These are phyloP conservation scores for Struthio camelus DNA, from an alignment of 2,113 vertebrate species.

Conservation along the genomic window DNA sequence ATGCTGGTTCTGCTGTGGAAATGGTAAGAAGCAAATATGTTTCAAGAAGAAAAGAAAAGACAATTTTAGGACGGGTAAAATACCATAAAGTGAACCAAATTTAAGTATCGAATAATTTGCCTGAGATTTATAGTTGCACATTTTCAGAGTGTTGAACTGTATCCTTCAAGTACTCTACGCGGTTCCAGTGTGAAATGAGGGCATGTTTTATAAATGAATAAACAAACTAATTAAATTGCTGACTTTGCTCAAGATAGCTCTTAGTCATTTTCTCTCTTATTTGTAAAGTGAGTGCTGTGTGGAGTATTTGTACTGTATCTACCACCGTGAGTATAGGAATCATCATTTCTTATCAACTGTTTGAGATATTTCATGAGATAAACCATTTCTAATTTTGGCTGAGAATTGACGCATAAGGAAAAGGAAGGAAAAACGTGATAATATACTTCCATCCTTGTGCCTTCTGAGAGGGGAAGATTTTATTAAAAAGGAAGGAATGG, in stretches of 20 bases:
- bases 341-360: background rate
- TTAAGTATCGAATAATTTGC: background rate
- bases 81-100: background rate
- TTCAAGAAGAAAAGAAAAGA: background rate
- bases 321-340: background rate
- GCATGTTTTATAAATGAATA: background rate
- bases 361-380: background rate
- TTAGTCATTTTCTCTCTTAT: background rate
- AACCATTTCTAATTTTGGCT: background rate
- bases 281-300: background rate
- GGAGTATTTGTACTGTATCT: background rate
- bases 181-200: background rate
- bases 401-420: background rate
- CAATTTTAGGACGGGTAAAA: background rate
- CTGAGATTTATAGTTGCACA: background rate
- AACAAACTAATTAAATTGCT: background rate
- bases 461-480: background rate
- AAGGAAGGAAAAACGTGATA: background rate
- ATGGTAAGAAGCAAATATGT: constrained; percentile 79
- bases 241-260: background rate
- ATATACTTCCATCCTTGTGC: background rate
- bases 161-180: background rate
- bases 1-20: constrained; percentile 83
- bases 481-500: background rate
- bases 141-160: background rate